phyloP scores from a whole-genome alignment of 2,113 vertebrate species.

The Conger conger region DNA sequence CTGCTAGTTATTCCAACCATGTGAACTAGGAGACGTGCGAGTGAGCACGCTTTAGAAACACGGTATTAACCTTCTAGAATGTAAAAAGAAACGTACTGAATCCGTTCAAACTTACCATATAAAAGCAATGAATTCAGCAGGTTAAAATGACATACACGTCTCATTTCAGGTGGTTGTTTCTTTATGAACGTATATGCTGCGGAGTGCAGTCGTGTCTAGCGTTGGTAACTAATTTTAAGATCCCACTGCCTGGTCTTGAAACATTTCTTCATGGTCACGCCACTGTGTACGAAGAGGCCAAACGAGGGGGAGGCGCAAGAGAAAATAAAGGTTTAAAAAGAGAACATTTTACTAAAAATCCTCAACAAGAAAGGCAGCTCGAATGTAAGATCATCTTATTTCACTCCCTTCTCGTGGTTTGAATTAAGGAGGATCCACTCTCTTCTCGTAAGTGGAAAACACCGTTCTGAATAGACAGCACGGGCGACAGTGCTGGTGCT shows the following conservation, averaged over 20 bases:
- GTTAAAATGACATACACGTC: slow-evolving; percentile 25
- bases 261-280: slow-evolving; percentile 68
- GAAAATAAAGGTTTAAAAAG: slow-evolving; percentile 25
- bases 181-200: slow-evolving; percentile 38
- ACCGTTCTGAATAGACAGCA: slow-evolving; percentile 3
- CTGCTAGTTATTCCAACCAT: slow-evolving; percentile 26
- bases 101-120: slow-evolving; percentile 47
- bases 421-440: slow-evolving; percentile 11
- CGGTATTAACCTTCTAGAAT: background rate
- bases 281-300: slow-evolving; percentile 65
- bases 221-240: slow-evolving; percentile 68
- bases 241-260: slow-evolving; percentile 65
- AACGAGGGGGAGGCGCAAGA: slow-evolving; percentile 46
- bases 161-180: slow-evolving; percentile 38
- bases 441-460: slow-evolving; percentile 9
- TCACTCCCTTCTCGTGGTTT: background rate
- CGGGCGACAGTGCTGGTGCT: background rate
- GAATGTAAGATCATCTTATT: slow-evolving; percentile 5
- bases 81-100: background rate
- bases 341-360: slow-evolving; percentile 17
- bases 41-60: slow-evolving; percentile 43
- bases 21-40: background rate
- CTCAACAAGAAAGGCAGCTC: background rate
- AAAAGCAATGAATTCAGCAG: slow-evolving; percentile 22
- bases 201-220: slow-evolving; percentile 50